Evolutionary conservation across 2,797 vertebrate genomes (phyloP).

Genomic region (Tadarida brasiliensis): DNA sequence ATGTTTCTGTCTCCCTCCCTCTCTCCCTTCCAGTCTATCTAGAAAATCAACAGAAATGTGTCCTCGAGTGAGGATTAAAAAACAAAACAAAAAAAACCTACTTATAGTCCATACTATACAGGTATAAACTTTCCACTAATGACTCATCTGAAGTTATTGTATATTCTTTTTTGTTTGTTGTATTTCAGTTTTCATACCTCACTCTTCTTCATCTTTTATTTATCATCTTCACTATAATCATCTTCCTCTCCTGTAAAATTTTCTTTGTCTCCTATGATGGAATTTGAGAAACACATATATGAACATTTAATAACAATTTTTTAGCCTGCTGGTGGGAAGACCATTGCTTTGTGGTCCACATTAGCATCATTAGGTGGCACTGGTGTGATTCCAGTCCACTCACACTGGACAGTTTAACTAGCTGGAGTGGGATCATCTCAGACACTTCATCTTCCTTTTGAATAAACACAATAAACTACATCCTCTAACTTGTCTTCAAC

Average conservation of each 20-base stretch:
- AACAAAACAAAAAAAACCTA: too few species aligned
- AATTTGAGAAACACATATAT: conserved; percentile 48
- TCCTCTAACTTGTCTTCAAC: not conserved
- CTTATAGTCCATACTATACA: not conserved
- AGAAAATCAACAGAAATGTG: too few species aligned
- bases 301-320: not conserved
- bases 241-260: not conserved
- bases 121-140: not conserved
- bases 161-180: not conserved
- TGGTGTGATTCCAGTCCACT: not conserved
- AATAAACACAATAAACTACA: not conserved
- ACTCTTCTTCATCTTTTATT: conserved; percentile 24
- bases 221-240: not conserved
- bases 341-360: not conserved
- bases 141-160: not conserved
- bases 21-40: too few species aligned
- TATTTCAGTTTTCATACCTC: conserved; percentile 62
- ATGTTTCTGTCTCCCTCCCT: too few species aligned
- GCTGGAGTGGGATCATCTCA: not conserved
- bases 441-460: not conserved
- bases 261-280: not conserved
- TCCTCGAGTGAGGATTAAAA: too few species aligned
- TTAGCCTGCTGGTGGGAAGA: not conserved
- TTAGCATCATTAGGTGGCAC: conserved; percentile 40
- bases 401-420: not conserved